Evolutionary conservation across 2,888 invertebrate species (phyloP).

Genomic region (Dastarcus helophoroides): DNA sequence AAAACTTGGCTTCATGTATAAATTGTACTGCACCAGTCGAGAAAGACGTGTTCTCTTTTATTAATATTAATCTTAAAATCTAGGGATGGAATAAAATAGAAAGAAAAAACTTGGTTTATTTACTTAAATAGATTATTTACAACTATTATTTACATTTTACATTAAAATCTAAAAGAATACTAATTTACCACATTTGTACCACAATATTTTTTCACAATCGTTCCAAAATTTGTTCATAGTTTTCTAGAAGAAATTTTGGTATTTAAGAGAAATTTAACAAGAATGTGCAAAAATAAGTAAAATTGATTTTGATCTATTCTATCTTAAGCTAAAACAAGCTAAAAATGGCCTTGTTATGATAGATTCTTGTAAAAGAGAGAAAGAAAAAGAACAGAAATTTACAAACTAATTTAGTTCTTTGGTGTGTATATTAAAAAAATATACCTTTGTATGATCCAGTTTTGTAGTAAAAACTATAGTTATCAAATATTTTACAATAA

Average conservation of each 20-base stretch:
- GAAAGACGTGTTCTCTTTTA: too few species aligned
- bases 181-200: conserved; percentile 30
- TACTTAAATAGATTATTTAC: conserved; percentile 28
- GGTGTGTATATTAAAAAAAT: conserved; percentile 37
- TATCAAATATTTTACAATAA: conserved; percentile 30
- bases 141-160: conserved; percentile 28
- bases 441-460: conserved; percentile 34
- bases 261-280: conserved; percentile 7
- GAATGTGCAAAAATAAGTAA: conserved; percentile 3
- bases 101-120: conserved; percentile 20
- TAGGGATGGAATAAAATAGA: conserved; percentile 4
- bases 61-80: too few species aligned
- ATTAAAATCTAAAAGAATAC: conserved; percentile 28
- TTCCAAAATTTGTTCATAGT: background rate
- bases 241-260: conserved; percentile 4
- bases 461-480: conserved; percentile 36
- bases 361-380: conserved; percentile 4
- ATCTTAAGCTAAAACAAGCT: conserved; percentile 2
- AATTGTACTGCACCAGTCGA: too few species aligned
- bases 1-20: too few species aligned
- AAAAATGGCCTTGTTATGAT: conserved; percentile 3
- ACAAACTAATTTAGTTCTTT: conserved; percentile 30
- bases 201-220: conserved; percentile 20
- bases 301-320: conserved; percentile 2
- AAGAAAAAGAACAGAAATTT: too few species aligned